A percentile compares a stretch with the other conserved stretches of the same genome.
These are phyloP conservation scores for Choloepus didactylus DNA, from an alignment of 2,797 vertebrate genomes.

Conservation along the genomic window DNA sequence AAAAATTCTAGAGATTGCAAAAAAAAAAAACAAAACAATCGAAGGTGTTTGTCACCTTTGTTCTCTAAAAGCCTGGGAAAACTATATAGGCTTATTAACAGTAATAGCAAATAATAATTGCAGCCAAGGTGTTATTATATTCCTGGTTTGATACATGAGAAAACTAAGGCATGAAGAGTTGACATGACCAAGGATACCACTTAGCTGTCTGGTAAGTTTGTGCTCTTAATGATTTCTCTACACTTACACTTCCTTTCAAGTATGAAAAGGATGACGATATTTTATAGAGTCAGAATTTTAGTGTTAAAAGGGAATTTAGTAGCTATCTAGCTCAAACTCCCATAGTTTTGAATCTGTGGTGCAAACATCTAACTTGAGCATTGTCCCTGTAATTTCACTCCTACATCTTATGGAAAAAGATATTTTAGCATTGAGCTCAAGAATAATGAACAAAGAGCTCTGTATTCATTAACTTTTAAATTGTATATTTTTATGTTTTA, in stretches of 20 bases:
- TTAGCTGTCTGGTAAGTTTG: not conserved
- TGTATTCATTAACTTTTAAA: not conserved
- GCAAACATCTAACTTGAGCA: not conserved
- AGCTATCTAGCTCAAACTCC: not conserved
- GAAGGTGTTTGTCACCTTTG: not conserved
- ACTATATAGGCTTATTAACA: not conserved
- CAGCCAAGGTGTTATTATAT: too few species aligned
- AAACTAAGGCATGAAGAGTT: not conserved
- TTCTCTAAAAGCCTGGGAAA: not conserved
- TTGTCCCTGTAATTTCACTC: not conserved
- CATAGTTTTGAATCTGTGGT: not conserved
- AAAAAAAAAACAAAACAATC: not conserved
- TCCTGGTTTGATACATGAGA: not conserved
- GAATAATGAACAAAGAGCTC: not conserved
- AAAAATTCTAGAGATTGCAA: not conserved
- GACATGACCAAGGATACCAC: not conserved
- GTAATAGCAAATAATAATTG: not conserved
- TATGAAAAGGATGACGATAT: not conserved
- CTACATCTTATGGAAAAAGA: not conserved
- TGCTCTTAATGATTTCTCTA: not conserved
- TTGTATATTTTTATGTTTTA: not conserved
- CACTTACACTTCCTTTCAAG: not conserved
- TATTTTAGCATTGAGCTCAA: not conserved
- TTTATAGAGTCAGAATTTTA: not conserved
- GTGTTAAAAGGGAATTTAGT: not conserved